Percentiles rank a stretch among this genome's conserved stretches.
Evolutionary conservation across 1,140 invertebrate genomes (phyloP).

Genomic region (Pteromalus puparum): DNA sequence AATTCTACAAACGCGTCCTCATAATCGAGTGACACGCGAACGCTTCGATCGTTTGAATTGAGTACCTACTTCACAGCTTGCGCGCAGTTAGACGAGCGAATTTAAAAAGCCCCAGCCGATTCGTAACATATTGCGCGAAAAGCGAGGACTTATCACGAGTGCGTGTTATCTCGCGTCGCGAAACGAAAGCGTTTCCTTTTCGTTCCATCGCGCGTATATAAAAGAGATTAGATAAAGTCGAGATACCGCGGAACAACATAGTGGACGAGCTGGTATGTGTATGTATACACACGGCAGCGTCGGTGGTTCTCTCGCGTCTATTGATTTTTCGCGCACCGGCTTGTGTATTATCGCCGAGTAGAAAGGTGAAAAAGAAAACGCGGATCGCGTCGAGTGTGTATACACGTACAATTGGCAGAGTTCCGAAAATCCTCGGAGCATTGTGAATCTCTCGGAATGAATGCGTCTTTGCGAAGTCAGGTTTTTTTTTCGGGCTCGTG

Average conservation of each 20-base stretch:
- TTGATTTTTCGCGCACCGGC: constrained; percentile 10
- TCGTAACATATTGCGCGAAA: too few relatives aligned
- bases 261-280: too few relatives aligned
- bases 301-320: neutral
- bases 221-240: constrained; percentile 30
- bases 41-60: too few relatives aligned
- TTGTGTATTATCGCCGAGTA: neutral
- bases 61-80: too few relatives aligned
- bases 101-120: too few relatives aligned
- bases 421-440: neutral
- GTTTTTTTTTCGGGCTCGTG: neutral
- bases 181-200: constrained; percentile 24
- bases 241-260: neutral
- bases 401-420: neutral
- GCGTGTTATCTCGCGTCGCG: neutral
- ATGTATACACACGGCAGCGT: too few relatives aligned
- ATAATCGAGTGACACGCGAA: too few relatives aligned
- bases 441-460: neutral
- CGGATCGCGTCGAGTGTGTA: neutral
- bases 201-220: constrained; percentile 3
- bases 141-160: neutral
- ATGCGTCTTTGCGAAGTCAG: neutral
- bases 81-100: too few relatives aligned
- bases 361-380: constrained; percentile 1
- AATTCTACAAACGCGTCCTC: too few relatives aligned